These are phyloP conservation scores for Cossypha heuglini DNA, from an alignment of 2,797 vertebrate genomes.

Conservation along the genomic window DNA sequence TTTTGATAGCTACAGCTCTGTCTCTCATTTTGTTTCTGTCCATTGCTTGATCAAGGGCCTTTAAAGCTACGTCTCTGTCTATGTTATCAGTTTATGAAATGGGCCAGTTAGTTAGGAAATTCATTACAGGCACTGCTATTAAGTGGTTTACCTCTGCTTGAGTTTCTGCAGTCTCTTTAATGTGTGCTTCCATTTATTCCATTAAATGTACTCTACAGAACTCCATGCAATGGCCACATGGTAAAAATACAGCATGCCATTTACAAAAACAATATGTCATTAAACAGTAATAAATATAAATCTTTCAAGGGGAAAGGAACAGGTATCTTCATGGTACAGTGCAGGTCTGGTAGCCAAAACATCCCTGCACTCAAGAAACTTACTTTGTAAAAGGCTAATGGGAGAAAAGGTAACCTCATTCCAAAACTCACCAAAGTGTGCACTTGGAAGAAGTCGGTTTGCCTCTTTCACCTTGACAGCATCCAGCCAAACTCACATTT, in stretches of 20 bases:
- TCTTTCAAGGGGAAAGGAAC: not conserved
- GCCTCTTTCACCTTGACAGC: not conserved
- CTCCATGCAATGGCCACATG: fast-evolving
- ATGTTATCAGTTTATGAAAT: not conserved
- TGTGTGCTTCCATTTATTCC: not conserved
- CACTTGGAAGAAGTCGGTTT: not conserved
- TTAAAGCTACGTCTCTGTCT: not conserved
- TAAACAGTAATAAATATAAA: not conserved
- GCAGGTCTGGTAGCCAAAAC: not conserved
- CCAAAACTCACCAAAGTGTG: not conserved
- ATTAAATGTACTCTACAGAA: not conserved
- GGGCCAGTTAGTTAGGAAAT: not conserved
- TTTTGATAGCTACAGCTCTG: not conserved
- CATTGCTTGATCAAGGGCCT: not conserved
- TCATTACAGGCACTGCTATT: not conserved
- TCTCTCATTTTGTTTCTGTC: not conserved
- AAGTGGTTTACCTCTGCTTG: not conserved
- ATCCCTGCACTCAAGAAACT: not conserved
- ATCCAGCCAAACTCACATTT: not conserved
- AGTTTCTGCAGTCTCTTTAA: not conserved
- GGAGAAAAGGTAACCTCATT: not conserved
- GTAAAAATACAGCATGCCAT: not conserved
- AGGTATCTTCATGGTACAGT: not conserved
- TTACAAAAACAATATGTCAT: not conserved
- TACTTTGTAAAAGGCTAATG: not conserved